Evolutionary conservation across 2,888 invertebrate species (phyloP), one percentile per base, ranked within the genome.

Genomic region (Heliothis peltigera): DNA sequence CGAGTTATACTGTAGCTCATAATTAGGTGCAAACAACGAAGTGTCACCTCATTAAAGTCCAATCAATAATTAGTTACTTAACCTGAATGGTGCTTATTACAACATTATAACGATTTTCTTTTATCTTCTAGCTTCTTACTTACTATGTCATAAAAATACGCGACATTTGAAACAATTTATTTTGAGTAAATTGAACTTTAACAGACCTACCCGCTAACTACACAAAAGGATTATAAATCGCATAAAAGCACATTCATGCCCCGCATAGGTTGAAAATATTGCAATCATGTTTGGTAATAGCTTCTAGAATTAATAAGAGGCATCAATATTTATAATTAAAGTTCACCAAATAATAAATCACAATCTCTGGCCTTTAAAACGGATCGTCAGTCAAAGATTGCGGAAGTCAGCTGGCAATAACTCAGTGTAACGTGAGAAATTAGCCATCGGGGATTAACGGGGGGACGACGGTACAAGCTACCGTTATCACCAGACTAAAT

Each of bases 381-480:
- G 61, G 42, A 70, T 51, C 44, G 39, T 42, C 32, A 46, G 70
- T 46, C 70, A 60, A 67, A 54, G 47, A 67, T 71, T 46, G 46
- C 22, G 59, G 47, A 70, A 55, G 55, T 57, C 43, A 51, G 52
- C 35, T 46, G 21, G 35, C 44, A 57, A 63, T 58, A 52, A 73
- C 22, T 68, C 53, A 54, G 49, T 55, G 51, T 55, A 55, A 68
- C 43, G 22, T 52, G 43, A 58, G 47, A 52, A 54, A 70, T 49
- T 52, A 42, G 18, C 28, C 44, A 42, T 25, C 42, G 8, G 39
- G 49, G 25, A 68, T 46, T 69, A 69, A 69, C 47, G 52, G 47
- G 52, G 52, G 42, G 18, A 25, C 42, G 18, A 25, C 42, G 51
- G 42, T 70, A 18, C 17, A 21, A 52, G 8, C 47, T 64, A 69